A percentile compares a stretch with the other conserved stretches of the same genome.
phyloP scores from a whole-genome alignment of 2,888 invertebrate genomes.

The Ganaspis brasiliensis region DNA sequence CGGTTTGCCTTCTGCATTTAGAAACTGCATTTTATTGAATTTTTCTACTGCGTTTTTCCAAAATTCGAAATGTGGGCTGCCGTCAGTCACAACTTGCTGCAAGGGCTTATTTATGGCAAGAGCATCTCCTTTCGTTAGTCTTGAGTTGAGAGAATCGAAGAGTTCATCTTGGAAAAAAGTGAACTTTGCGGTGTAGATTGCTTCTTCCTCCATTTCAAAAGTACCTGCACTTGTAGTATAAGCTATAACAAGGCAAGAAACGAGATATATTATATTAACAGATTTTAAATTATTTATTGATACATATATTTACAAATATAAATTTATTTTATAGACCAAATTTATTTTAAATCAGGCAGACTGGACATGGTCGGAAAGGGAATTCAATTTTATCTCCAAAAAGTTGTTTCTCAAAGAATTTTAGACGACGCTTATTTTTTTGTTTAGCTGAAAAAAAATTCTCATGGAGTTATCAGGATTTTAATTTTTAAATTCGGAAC shows the following conservation, averaged over 20 bases:
- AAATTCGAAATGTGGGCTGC: slow-evolving; percentile 1
- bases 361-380: too few relatives aligned
- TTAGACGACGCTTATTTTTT: too few relatives aligned
- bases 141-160: not conserved
- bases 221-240: not conserved
- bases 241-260: not conserved
- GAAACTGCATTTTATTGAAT: not conserved
- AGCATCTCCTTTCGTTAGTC: not conserved
- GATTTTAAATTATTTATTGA: too few relatives aligned
- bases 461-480: too few relatives aligned
- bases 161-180: not conserved
- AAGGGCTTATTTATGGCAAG: not conserved
- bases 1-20: not conserved
- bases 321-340: too few relatives aligned
- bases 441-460: too few relatives aligned
- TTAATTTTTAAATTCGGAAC: too few relatives aligned
- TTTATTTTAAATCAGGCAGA: too few relatives aligned
- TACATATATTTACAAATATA: too few relatives aligned
- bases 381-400: too few relatives aligned
- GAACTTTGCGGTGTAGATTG: not conserved
- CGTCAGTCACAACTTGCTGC: not conserved
- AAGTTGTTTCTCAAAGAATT: too few relatives aligned
- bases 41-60: not conserved
- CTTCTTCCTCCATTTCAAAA: not conserved
- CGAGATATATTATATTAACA: too few relatives aligned